Base-by-base conservation (phyloP, 2,113 vertebrate species). In the Aptenodytes forsteri region DNA sequence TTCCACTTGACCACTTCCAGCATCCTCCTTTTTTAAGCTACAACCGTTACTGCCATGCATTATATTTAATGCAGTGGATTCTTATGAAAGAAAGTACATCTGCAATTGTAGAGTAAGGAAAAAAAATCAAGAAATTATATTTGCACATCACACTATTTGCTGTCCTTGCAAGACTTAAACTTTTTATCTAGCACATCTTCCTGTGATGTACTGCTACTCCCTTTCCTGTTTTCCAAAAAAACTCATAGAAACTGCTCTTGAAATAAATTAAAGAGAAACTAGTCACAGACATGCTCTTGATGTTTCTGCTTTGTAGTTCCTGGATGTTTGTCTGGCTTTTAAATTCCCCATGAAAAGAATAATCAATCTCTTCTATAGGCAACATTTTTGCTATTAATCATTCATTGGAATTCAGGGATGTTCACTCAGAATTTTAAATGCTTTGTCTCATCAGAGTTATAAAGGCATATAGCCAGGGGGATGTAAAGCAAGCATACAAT, bases 381-480 rank as follows among this genome's bases (percentile, higher is more conserved):
- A 92, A 13, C 30, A 44, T 49, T 82, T 89, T 97, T 82, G 18
- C 47, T 83, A 52, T 88, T 89, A 95, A 69, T 83, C 7, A 54
- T 79, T 90, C 56, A 62, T 87, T 80, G 42, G 56, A 47, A 67
- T 90, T 86, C 44, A 47, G 40, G 21, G 61, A 40, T 38, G 80
- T 87, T 85, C 40, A 71, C 72, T 94, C 54, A 75, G 86, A 94
- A 96, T 47, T 92, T 81, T 80, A 87, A 90, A 44, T 66, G 40
- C 3, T 3, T 25, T 87, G 23, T 85, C 70, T 90, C 86, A 19
- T 50, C 56, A 67, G 17, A 64, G 16, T 44, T 66, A 19, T 46
- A 78, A 59, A 87, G 29, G 67, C 54, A 27, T 52, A 82, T 30
- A 85, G 29, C 38, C 32, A 36, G 15, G 32, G 32, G 55, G 25